These are phyloP conservation scores for Cetonia aurata DNA, from an alignment of 2,888 invertebrate species.

Conservation along the genomic window DNA sequence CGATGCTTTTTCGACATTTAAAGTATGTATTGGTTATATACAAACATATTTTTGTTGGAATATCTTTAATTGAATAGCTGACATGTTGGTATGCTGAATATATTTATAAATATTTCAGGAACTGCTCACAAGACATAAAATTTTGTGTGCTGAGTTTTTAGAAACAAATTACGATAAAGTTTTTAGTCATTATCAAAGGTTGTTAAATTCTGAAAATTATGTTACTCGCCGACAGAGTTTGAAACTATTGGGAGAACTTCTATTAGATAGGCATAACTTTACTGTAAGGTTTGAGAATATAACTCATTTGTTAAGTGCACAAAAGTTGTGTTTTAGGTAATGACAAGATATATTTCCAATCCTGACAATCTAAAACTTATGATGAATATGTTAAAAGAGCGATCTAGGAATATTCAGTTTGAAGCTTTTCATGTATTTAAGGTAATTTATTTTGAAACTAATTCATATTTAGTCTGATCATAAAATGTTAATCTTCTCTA, in stretches of 20 bases:
- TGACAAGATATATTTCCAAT: conserved; percentile 99
- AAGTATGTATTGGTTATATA: conserved; percentile 72
- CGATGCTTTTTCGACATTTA: conserved; percentile 99
- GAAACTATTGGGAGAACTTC: conserved; percentile 95
- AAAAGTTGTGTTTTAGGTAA: conserved; percentile 70
- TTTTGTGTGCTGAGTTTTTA: conserved; percentile 97
- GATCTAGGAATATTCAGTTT: conserved; percentile 99
- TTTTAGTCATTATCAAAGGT: conserved; percentile 95
- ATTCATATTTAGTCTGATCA: not conserved
- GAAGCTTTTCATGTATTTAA: conserved; percentile 99
- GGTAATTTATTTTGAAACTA: conserved; percentile 69
- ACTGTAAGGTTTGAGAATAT: conserved; percentile 73
- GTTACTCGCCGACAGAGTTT: conserved; percentile 98
- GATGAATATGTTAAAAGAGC: conserved; percentile 99
- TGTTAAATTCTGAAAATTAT: conserved; percentile 99
- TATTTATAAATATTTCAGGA: conserved; percentile 72
- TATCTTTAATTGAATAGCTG: not conserved
- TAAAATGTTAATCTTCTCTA: conserved; percentile 55
- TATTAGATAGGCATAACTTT: conserved; percentile 99
- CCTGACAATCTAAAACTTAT: conserved; percentile 99
- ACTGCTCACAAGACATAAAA: conserved; percentile 93
- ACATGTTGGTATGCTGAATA: not conserved
- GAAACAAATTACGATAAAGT: conserved; percentile 99
- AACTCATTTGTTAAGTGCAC: too few species aligned
- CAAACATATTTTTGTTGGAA: not conserved